A percentile compares a stretch with the other conserved stretches of the same genome.
These are phyloP conservation scores for Xenopus laevis DNA, from an alignment of 2,113 vertebrate genomes.

Conservation along the genomic window DNA sequence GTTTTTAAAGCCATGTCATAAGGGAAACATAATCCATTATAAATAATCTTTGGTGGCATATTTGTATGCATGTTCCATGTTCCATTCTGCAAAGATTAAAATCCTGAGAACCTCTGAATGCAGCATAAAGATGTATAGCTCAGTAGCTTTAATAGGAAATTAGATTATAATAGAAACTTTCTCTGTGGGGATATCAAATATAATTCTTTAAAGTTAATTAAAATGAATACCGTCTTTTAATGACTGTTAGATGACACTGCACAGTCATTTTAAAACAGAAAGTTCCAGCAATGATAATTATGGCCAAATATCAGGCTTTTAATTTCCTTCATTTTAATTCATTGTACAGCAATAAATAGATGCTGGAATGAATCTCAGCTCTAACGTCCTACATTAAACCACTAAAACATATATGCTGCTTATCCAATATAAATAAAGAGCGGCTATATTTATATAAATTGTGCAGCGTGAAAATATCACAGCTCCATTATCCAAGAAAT, in stretches of 20 bases:
- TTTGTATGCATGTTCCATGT: too few relatives aligned
- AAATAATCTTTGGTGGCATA: too few relatives aligned
- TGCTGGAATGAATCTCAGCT: conserved; percentile 15
- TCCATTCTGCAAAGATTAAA: not conserved
- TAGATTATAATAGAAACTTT: not conserved
- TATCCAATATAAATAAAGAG: conserved; percentile 30
- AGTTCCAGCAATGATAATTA: not conserved
- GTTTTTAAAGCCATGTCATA: too few relatives aligned
- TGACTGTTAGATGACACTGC: not conserved
- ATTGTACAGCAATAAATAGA: conserved; percentile 11
- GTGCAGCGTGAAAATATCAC: not conserved
- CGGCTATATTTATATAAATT: conserved; percentile 31
- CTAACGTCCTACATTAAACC: conserved; percentile 15
- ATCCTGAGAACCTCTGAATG: not conserved
- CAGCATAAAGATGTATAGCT: not conserved
- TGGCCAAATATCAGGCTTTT: not conserved
- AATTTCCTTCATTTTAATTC: not conserved
- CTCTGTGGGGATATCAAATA: not conserved
- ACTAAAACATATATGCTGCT: conserved; percentile 1
- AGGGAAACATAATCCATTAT: too few relatives aligned
- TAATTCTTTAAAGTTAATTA: not conserved
- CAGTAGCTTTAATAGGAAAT: not conserved
- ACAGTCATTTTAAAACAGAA: conserved; percentile 5
- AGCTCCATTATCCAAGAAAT: conserved; percentile 24
- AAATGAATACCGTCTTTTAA: not conserved